Evolutionary conservation across 2,888 invertebrate species (phyloP), one percentile per base, ranked within the genome.

Genomic region (Capitulum mitella): DNA sequence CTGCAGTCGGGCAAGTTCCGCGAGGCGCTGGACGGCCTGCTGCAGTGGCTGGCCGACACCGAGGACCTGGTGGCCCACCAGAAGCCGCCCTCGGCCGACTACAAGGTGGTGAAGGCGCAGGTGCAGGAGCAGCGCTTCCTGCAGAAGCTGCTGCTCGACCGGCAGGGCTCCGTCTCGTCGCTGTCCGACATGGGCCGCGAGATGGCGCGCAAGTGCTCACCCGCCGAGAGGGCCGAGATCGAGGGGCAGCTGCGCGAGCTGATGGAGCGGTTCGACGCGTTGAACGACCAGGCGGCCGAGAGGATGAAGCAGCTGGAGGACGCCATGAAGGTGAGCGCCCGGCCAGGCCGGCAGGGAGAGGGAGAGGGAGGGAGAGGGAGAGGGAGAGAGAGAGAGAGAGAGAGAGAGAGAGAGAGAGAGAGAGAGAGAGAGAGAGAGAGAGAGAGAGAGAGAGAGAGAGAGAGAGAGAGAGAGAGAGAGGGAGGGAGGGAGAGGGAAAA

Each of bases 61-160:
- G 98, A 99, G 86, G 98, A 97, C 84, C 92, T 98, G 91, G 95
- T 98, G 37, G 92, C 93, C 81, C 95, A 97, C 86, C 98, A 98
- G 87, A 96, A 97, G 86, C 92, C 97, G 70, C 97, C 98, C 26
- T 97, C 97, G 0, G 94, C 96, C 0, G 98, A 99, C 85, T 97
- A 95, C 86, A 97, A 98, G 88, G 98, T 98, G 0, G 97, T 97
- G 16, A 98, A 98, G 86, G 97, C 98, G 0, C 98, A 99, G 85
- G 86, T 98, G 14, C 98, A 98, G 87, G 98, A 98, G 85, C 98
- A 99, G 86, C 98, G 98, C 89, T 97, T 98, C 91, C 88, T 98
- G 81, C 95, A 95, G 87, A 98, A 97, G 85, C 96, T 98, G 94
- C 88, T 99, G 79, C 88, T 95, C 85, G 98, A 99, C 86, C 91